Conservation (phyloP, 2,888 invertebrate species). For the Caenorhabditis doughertyi region DNA sequence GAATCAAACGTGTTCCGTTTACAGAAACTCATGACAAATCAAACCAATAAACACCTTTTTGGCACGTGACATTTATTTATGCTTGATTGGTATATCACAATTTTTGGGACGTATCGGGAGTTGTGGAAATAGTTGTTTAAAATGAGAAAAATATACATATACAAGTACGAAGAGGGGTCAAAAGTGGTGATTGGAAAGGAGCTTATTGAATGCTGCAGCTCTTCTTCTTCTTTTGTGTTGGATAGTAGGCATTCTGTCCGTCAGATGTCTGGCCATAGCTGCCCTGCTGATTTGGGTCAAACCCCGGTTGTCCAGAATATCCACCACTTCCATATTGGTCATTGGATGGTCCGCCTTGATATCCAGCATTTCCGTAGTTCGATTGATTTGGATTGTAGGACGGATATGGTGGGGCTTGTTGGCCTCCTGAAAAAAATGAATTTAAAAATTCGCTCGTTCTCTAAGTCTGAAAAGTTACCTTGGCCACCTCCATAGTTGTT, state of each 20-base stretch:
- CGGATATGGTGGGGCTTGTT: conserved; percentile 72
- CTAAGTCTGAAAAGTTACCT: background rate
- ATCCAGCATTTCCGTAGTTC: conserved; percentile 56
- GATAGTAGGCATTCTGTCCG: conserved; percentile 76
- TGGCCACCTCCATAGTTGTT: conserved; percentile 10
- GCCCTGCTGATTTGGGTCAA: conserved; percentile 43
- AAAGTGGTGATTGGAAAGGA: background rate
- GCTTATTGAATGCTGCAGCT: conserved; percentile 71
- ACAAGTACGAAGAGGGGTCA: background rate
- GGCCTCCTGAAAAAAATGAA: conserved; percentile 34
- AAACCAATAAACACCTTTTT: background rate
- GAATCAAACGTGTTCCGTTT: too few relatives aligned
- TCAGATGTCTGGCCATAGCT: conserved; percentile 35
- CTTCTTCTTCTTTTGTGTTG: conserved; percentile 80
- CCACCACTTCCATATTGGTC: conserved; percentile 46
- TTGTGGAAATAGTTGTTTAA: background rate
- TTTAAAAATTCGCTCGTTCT: background rate
- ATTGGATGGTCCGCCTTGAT: conserved; percentile 36
- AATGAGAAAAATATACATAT: conserved; percentile 13
- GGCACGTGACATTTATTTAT: conserved; percentile 30
- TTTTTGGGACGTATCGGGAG: background rate
- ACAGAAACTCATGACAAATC: background rate
- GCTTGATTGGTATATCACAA: conserved; percentile 6
- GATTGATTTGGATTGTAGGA: conserved; percentile 69
- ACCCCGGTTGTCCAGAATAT: conserved; percentile 24